Base-by-base conservation (phyloP, 2,797 vertebrate species). In the Mustela erminea region DNA sequence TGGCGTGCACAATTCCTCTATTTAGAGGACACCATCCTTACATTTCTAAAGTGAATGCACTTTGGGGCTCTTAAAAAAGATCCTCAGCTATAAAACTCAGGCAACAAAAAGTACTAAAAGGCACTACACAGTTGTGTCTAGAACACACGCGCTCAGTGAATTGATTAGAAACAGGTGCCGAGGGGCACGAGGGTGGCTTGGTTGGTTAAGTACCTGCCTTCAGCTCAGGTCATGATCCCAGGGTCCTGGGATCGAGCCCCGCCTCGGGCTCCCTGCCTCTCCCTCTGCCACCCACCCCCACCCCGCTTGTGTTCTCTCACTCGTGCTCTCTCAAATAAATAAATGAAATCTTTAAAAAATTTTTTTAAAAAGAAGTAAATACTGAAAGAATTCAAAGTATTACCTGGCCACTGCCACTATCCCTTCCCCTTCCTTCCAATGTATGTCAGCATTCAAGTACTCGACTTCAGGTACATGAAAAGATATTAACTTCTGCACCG, bases 381-480 rank as follows among this genome's bases (percentile, higher is more conserved):
- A 66, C 29, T 83, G 18, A 56, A 88, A 93, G 43, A 75, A 95
- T 83, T 90, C 74, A 83, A 93, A 90, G 32, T 75, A 83, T 56
- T 89, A 78, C 32, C 77, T 82, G 17, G 64, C 17, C 25, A 87
- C 32, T 77, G 58, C 12, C 83, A 74, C 32, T 75, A 52, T 14
- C 29, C 68, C 54, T 54, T 88, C 46, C 46, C 32, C n/a, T 82
- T 81, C 83, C 38, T 86, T 88, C 77, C 75, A 27, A 43, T 14
- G 54, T 66, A 86, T 11, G 20, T 60, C 3, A 27, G 54, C 35
- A 95, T 83, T 18, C 60, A 94, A 91, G 32, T 92, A 35, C 21
- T 97, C 92, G 96, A 94, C 77, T 90, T 96, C 35, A 90, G 52
- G 66, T 54, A 95, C 1, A 83, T 82, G 43, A 90, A 91, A 93